Percentiles rank a stretch among this genome's conserved stretches.
These are phyloP conservation scores for Saccostrea glomerata DNA, from an alignment of 1,140 invertebrate species.

Conservation along the genomic window DNA sequence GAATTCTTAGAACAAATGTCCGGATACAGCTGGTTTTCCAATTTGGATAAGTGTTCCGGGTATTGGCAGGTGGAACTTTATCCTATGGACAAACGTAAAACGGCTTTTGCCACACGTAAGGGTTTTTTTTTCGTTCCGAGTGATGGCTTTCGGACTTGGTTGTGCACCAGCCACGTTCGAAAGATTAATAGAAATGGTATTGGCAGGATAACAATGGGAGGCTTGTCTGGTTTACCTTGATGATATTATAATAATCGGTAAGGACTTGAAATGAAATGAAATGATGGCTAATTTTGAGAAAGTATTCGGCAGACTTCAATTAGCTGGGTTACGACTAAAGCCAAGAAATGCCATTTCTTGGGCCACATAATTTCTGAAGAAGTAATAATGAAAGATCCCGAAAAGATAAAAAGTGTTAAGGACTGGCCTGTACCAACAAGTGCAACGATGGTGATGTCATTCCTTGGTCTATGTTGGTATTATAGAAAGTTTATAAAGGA, in stretches of 20 bases:
- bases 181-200: background rate
- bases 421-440: conserved; percentile 62
- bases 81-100: background rate
- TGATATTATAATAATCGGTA: background rate
- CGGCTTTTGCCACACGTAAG: too few species aligned
- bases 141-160: background rate
- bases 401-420: conserved; percentile 44
- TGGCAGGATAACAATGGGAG: too few species aligned
- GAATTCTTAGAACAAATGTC: conserved; percentile 8
- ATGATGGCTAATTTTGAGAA: conserved; percentile 41
- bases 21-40: background rate
- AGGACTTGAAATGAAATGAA: conserved; percentile 46
- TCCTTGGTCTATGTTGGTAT: conserved; percentile 79
- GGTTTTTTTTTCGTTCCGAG: background rate
- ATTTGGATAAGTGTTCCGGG: background rate
- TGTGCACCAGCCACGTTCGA: background rate
- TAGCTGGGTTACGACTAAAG: conserved; percentile 29
- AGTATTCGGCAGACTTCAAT: conserved; percentile 32
- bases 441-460: conserved; percentile 75
- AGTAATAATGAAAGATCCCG: conserved; percentile 57
- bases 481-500: conserved; percentile 74
- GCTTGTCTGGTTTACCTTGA: too few species aligned
- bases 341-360: conserved; percentile 45
- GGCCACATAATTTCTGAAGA: conserved; percentile 54
- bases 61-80: background rate